These are phyloP conservation scores for Cydia splendana DNA, from an alignment of 1,140 invertebrate species.

Conservation along the genomic window DNA sequence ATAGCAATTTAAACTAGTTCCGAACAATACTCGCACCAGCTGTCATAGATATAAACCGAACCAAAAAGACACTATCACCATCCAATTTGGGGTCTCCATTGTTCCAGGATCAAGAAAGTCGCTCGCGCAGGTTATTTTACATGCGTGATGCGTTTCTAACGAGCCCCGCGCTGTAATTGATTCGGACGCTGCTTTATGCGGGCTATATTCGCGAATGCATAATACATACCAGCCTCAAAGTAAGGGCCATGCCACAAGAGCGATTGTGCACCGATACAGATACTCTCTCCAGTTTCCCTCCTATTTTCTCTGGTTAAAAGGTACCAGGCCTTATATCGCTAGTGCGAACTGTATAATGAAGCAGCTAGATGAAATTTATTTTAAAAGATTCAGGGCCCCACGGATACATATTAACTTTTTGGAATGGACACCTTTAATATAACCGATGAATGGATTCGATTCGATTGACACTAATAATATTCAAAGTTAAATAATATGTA, in stretches of 20 bases:
- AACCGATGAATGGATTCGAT: background rate
- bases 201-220: slow-evolving; percentile 77
- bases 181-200: slow-evolving; percentile 73
- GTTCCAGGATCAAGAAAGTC: slow-evolving; percentile 67
- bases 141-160: slow-evolving; percentile 79
- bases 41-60: slow-evolving; percentile 23
- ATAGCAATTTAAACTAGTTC: slow-evolving; percentile 22
- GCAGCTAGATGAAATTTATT: slow-evolving; percentile 20
- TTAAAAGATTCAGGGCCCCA: slow-evolving; percentile 9
- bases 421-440: background rate
- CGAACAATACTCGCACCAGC: slow-evolving; percentile 30
- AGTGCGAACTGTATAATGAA: slow-evolving; percentile 32
- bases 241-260: slow-evolving; percentile 16
- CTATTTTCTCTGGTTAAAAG: slow-evolving; percentile 15
- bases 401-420: background rate
- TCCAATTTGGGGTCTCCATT: slow-evolving; percentile 75
- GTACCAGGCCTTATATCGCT: slow-evolving; percentile 30
- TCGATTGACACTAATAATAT: background rate
- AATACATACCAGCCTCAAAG: slow-evolving; percentile 59
- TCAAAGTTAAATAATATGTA: background rate
- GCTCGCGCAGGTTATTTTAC: slow-evolving; percentile 72
- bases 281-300: slow-evolving; percentile 25
- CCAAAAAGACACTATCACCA: slow-evolving; percentile 32
- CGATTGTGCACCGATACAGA: slow-evolving; percentile 21
- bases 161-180: slow-evolving; percentile 72